Evolutionary conservation across 53 echinoderm and acorn worm genomes (phyloP), one percentile per base, ranked within the genome.

Genomic region (Luidia sarsii): DNA sequence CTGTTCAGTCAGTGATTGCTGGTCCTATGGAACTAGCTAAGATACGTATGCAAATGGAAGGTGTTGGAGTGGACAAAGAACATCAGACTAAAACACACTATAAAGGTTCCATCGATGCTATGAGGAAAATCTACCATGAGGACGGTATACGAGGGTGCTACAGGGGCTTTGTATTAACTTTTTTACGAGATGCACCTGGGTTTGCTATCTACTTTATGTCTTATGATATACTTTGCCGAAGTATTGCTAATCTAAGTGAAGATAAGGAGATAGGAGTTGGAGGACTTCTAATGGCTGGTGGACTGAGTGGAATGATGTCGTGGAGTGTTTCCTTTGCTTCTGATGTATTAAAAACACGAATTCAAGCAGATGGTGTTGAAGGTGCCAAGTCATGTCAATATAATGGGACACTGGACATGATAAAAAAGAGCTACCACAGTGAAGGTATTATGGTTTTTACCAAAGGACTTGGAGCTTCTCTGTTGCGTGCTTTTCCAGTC

Each of bases 1-100:
- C 80, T 34, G 70, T 99, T 22, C 99, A 99, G 75, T 84, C 89
- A 43, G 73, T 91, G 41, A 71, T 99, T n/a, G 81, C 87, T 9
- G 91, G 94, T 10, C 99, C 99, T 7, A 99, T 99, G 99, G 99
- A 99, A 57, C 93, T 99, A 13, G 99, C 89, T 51, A 99, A 99
- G 68, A 94, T 82, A 34, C 65, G 91, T 25, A 86, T 99, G 70
- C 99, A 99, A 50, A 86, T 94, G 69, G 89, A 92, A 69, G 93
- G 92, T 4, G 38, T 89, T 9, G 92, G 89, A 8, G 89, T 86
- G 65, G 73, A 28, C 52, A 18, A 49, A 64, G 46, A 79, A 49
- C n/a, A 91, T 33, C 39, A 45, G 18, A 80, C 57, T 35, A 59
- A 77, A 23, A 67, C 56, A 6, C 74, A 75, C 1, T 91, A 91